Evolutionary conservation across 1,140 invertebrate species (phyloP).

Genomic region (Camponotus floridanus): DNA sequence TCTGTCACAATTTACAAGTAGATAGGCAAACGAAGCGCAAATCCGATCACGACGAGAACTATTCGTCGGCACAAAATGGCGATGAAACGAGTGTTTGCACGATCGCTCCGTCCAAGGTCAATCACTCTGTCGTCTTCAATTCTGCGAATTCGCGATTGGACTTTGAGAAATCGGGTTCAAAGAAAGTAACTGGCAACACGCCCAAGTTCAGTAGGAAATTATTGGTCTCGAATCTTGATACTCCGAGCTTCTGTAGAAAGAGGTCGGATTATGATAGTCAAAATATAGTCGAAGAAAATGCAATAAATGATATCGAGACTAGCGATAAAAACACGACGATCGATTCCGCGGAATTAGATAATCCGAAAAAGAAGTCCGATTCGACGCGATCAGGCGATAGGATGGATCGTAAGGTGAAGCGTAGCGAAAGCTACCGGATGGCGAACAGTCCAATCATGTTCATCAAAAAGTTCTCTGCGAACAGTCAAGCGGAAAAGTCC

Average conservation of each 20-base stretch:
- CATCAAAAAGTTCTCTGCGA: constrained; percentile 82
- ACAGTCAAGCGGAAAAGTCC: constrained; percentile 74
- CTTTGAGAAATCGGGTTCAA: constrained; percentile 67
- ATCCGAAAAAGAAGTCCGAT: constrained; percentile 58
- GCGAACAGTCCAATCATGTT: constrained; percentile 91
- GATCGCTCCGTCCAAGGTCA: constrained; percentile 6
- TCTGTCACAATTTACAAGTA: constrained; percentile 14
- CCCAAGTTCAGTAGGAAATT: constrained; percentile 81
- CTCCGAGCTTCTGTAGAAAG: constrained; percentile 70
- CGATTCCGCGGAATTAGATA: constrained; percentile 36
- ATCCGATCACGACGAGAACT: constrained; percentile 54
- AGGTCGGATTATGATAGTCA: not conserved
- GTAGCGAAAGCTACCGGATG: constrained; percentile 94
- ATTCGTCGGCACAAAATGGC: constrained; percentile 24
- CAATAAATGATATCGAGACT: not conserved
- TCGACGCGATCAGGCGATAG: constrained; percentile 31
- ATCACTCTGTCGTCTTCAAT: not conserved
- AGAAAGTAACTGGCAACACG: constrained; percentile 77
- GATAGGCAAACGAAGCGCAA: constrained; percentile 11
- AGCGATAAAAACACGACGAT: not conserved
- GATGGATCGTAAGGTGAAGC: constrained; percentile 88
- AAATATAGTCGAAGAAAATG: constrained; percentile 3
- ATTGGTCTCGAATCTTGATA: constrained; percentile 79
- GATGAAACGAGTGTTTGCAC: constrained; percentile 2
- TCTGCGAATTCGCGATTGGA: constrained; percentile 37